Evolutionary conservation across 2,797 vertebrate genomes (phyloP), one percentile per base, ranked within the genome.

Genomic region (Dipus sagitta): DNA sequence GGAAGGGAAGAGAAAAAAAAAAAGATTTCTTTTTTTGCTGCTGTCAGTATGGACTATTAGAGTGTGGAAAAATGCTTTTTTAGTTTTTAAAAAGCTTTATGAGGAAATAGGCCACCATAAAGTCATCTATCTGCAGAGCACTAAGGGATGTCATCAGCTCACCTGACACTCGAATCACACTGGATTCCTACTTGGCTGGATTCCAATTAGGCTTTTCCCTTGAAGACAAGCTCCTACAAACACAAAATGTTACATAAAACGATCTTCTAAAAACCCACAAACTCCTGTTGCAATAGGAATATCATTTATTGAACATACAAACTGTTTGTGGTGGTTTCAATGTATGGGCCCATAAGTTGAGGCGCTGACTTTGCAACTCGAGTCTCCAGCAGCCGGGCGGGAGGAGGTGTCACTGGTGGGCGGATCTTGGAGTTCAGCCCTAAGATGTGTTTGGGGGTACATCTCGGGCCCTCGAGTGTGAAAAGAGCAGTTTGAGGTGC

Each of bases 241-340:
- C 68, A 95, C 64, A 91, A 68, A 85, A 93, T 28, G 84, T 67
- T 1, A 0, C 65, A 90, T 96, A 80, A 9, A 52, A 72, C n/a
- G 91, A 95, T 85, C 70, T 84, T 72, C 30, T 0, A 38, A 96
- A 95, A 62, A 70, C 72, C 74, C 12, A 21, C 38, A 38, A 38
- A 38, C 38, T 38, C 38, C 75, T 80, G 82, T 92, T 26, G 26
- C 85, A 94, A 90, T 1, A 96, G 85, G 92, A 94, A 97, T 96
- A 94, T 94, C 96, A 97, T 96, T 96, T 96, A 97, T 97, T 96
- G 97, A 94, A 93, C 88, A 86, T 95, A 95, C 79, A 93, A 97
- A 96, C 88, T 64, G 30, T 68, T 58, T 14, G 54, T 58, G 54
- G 54, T 58, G 54, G 54, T 58, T 58, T 58, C 13, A 14, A 3